Evolutionary conservation across 2,797 vertebrate genomes (phyloP), one percentile per base, ranked within the genome.

Genomic region (Prunella strophiata): DNA sequence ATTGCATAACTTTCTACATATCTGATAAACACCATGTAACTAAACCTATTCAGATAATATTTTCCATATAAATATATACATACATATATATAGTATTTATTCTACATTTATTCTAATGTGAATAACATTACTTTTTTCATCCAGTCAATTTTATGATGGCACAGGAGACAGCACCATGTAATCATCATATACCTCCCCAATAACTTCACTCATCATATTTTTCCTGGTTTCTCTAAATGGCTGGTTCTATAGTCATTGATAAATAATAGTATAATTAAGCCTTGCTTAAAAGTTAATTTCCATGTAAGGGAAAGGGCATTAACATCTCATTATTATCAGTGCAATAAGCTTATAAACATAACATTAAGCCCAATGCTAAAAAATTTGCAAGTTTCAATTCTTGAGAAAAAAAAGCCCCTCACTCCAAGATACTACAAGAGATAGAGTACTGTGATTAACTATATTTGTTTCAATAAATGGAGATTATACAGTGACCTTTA

Each of bases 401-500:
- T 85, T 52, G 38, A 68, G n/a, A 58, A 68, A 17, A 48, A 22
- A n/a, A 59, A 68, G 29, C 8, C 2, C 4, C 11, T 50, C 18
- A 51, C 13, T 65, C 16, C 2, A 61, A 87, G 59, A 74, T 75
- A 85, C 92, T 82, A 36, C 55, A 75, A 89, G 96, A 98, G 98
- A 98, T 96, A 94, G 98, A 98, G 94, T 91, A 91, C 93, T 98
- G 97, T 96, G 98, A 98, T 98, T 98, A 98, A 97, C 97, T 98
- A 97, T 97, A 98, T 98, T 98, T 99, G 98, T 98, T 98, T 98
- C 98, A 98, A 97, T 98, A 98, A 98, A 97, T 91, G 86, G 94
- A 97, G 97, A 98, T 98, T 98, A 98, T 98, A 96, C 97, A 51
- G 87, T 99, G 98, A 99, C 98, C 99, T 99, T 99, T 99, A 96